phyloP scores from a whole-genome alignment of 2,797 vertebrate species.

The Nyctalus aviator region DNA sequence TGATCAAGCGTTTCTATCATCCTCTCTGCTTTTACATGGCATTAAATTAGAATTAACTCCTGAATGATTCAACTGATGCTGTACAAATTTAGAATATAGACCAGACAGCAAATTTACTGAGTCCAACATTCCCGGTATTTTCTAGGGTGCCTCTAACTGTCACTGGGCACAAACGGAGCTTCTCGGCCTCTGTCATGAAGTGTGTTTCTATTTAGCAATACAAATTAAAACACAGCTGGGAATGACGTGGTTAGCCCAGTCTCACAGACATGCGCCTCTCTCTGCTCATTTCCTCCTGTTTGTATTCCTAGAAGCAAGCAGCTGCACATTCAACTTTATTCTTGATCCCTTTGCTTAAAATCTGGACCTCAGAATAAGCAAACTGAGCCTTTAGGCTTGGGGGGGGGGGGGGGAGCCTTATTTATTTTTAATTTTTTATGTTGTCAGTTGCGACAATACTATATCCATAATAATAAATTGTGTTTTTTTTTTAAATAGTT shows the following conservation, averaged over 20 bases:
- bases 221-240: slow-evolving; percentile 75
- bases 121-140: slow-evolving; percentile 33
- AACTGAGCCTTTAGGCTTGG: slow-evolving; percentile 34
- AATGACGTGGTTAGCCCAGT: background rate
- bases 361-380: slow-evolving; percentile 36
- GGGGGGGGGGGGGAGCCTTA: background rate
- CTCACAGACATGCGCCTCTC: slow-evolving; percentile 20
- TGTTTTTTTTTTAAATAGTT: background rate
- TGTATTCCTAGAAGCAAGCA: slow-evolving; percentile 71
- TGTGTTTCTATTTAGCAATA: slow-evolving; percentile 59
- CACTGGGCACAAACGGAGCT: slow-evolving; percentile 4
- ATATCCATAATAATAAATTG: background rate
- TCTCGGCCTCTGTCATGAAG: slow-evolving; percentile 25
- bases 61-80: slow-evolving; percentile 39
- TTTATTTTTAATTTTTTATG: background rate
- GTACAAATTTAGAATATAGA: slow-evolving; percentile 8
- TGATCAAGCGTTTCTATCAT: background rate
- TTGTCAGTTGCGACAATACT: slow-evolving; percentile 5
- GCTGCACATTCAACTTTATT: slow-evolving; percentile 53
- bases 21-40: slow-evolving; percentile 20
- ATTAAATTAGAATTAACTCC: slow-evolving; percentile 40
- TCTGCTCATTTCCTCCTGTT: slow-evolving; percentile 62
- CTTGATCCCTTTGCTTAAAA: slow-evolving; percentile 61
- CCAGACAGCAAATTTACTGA: slow-evolving; percentile 40
- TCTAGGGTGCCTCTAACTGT: slow-evolving; percentile 56